Evolutionary conservation across 2,888 invertebrate species (phyloP), one percentile per base, ranked within the genome.

Genomic region (Cheilosia vulpina): DNA sequence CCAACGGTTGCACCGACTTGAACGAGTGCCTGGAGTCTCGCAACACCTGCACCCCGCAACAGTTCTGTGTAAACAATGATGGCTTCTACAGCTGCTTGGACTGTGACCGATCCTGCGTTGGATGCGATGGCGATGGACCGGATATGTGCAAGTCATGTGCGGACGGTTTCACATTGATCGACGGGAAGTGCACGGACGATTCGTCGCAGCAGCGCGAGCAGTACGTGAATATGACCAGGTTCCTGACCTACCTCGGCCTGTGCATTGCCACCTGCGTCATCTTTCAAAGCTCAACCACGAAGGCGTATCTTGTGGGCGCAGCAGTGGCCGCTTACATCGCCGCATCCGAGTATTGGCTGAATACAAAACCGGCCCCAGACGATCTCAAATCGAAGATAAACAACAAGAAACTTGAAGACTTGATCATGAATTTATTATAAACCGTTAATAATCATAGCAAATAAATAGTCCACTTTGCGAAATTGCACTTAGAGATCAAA

Each of bases 21-120:
- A 96, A 98, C 90, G 98, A 98, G 92, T 98, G 98, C 92, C 92
- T 95, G 5, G 92, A 93, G 38, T 90, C 92, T 13, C 92, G 93
- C 17, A 88, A 93, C 6, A 93, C 92, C 65, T 96, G 95, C 88
- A 93, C 93, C 0, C 92, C 93, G 1, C 94, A 96, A 89, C 94
- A 98, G 90, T 98, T 98, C 90, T 98, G 98, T 91, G 94, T 97
- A 4, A 98, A 98, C 90, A 96, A 95, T 13, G 96, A 97, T 69
- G 98, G 98, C 7, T 96, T 96, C 0, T 97, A 94, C 89, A 92
- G 93, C 11, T 98, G 98, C 71, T 88, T 92, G 47, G 95, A 94
- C 65, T 98, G 98, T 93, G 97, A 98, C 92, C 95, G 94, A 89
- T 94, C 98, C 0, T 98, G 98, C 90, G 92, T 94, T 58, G 95